A percentile compares a stretch with the other conserved stretches of the same genome.
Evolutionary conservation across 1,140 invertebrate genomes (phyloP).

Genomic region (Ruditapes philippinarum): DNA sequence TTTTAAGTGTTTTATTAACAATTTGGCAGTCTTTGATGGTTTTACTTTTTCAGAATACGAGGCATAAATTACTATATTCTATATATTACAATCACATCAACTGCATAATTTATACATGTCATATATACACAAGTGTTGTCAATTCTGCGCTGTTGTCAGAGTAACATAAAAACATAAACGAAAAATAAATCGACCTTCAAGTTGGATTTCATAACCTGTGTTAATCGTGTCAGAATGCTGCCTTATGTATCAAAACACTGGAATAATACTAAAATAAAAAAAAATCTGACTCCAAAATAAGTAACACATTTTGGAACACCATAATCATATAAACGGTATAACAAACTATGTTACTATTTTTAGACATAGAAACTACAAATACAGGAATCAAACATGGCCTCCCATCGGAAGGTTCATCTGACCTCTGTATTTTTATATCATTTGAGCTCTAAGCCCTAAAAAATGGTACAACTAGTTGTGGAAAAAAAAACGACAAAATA

Average conservation of each 20-base stretch:
- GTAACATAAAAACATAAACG: not conserved
- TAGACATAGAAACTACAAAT: constrained; percentile 29
- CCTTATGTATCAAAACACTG: constrained; percentile 52
- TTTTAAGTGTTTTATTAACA: constrained; percentile 61
- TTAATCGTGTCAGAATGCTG: not conserved
- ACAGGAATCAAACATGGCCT: constrained; percentile 7
- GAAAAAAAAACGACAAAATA: constrained; percentile 49
- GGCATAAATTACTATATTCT: not conserved
- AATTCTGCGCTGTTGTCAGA: not conserved
- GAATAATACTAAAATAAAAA: constrained; percentile 57
- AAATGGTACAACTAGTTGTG: constrained; percentile 54
- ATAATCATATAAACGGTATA: no score
- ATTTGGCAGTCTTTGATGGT: constrained; percentile 50
- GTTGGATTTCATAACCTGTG: not conserved
- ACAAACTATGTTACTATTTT: constrained; percentile 13
- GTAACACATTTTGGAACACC: no score
- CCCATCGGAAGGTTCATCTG: not conserved
- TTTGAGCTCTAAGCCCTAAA: constrained; percentile 23
- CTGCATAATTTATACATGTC: not conserved
- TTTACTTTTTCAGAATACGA: not conserved
- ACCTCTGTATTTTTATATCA: not conserved
- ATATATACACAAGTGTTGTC: not conserved
- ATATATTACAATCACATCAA: not conserved
- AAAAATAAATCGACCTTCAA: not conserved
- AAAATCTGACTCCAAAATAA: no score